Conservation (phyloP, 2,797 vertebrate species). For the Artibeus lituratus region DNA sequence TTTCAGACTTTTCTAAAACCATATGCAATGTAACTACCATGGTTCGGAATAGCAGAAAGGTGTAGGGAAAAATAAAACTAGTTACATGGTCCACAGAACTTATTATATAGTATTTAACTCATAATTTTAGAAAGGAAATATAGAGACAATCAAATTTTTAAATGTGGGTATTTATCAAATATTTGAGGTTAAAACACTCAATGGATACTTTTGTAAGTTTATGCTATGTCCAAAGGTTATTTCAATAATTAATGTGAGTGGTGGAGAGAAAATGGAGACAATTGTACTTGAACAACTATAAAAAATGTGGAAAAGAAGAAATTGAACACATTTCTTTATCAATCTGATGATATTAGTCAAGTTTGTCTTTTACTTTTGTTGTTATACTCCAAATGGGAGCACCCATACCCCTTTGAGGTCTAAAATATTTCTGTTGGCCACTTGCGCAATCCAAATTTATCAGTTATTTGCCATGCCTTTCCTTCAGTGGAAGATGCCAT, state of each 20-base stretch:
- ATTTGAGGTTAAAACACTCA: not conserved
- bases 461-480: not conserved
- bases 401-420: not conserved
- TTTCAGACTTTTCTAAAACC: conserved; percentile 7
- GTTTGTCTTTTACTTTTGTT: not conserved
- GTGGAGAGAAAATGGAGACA: too few relatives aligned
- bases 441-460: not conserved
- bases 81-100: not conserved
- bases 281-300: too few relatives aligned
- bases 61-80: not conserved
- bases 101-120: not conserved
- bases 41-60: not conserved
- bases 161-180: not conserved
- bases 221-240: not conserved
- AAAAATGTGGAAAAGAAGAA: not conserved
- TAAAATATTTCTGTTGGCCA: not conserved
- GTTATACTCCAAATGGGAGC: not conserved
- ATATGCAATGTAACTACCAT: not conserved
- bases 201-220: not conserved
- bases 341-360: not conserved
- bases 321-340: not conserved
- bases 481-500: not conserved
- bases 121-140: conserved; percentile 5
- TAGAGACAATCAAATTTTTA: not conserved
- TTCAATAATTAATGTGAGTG: not conserved